Base-by-base conservation (phyloP, 2,797 vertebrate genomes). In the Catamblyrhynchus diadema region DNA sequence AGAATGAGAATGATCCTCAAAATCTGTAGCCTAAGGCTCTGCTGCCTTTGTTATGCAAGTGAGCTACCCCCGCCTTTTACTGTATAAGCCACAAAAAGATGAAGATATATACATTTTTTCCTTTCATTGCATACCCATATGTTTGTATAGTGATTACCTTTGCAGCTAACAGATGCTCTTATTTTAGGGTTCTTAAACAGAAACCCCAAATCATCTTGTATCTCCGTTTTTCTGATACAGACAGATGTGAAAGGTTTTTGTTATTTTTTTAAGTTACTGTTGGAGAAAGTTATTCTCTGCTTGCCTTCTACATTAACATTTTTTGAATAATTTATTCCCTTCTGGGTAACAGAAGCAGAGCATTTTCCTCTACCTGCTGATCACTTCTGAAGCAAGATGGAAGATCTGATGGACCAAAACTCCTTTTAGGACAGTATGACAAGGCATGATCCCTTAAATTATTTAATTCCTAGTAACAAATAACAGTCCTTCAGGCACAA, bases 241-340 rank as follows among this genome's bases (percentile, higher is more conserved):
- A 42, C 35, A 78, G 50, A 64, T 66, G 60, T 50, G 74, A 87
- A 71, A 74, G 20, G 25, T 1, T 1, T 1, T 33, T 47, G 8
- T 53, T 84, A 48, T 72, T 66, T 16, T 51, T 72, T 66, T 16
- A 32, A 64, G 14, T 50, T 74, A 41, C 61, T 47, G 39, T 62
- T 88, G 50, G 50, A 79, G 42, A 71, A 85, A 78, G 35, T 23
- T 83, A 75, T 87, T 66, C 32, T 86, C 61, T 81, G 41, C 72
- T 85, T 92, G 71, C 48, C 47, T 92, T 93, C 54, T 51, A 54
- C 50, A 51, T 81, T 87, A 91, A 37, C 6, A 9, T 67, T 89
- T 95, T 88, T 41, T 77, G 28, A 93, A 74, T 93, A 92, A 93
- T 89, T 91, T 5, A 82, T 86, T 91, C 67, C 37, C 53, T 85